These are phyloP conservation scores for Threskiornis aethiopicus DNA, from an alignment of 2,797 vertebrate genomes.

Conservation along the genomic window DNA sequence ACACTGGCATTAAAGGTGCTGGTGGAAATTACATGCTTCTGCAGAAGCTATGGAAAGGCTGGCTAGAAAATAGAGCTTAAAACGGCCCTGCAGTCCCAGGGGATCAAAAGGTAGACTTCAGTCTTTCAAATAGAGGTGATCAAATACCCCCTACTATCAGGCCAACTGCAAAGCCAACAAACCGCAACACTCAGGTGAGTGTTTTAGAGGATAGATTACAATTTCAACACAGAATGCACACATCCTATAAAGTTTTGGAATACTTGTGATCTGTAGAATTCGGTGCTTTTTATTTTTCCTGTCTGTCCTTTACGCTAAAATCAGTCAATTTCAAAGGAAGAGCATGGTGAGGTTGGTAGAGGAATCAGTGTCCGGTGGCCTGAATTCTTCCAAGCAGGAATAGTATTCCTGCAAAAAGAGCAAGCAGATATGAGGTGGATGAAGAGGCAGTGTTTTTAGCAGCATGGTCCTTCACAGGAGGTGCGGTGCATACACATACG, in stretches of 20 bases:
- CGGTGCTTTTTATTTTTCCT: neutral
- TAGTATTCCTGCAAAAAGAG: neutral
- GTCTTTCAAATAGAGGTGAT: neutral
- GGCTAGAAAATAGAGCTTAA: neutral
- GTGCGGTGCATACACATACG: rapidly evolving
- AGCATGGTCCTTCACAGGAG: neutral
- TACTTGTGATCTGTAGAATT: neutral
- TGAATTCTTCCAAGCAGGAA: neutral
- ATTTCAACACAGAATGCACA: neutral
- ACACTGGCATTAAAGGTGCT: neutral
- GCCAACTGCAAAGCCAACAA: neutral
- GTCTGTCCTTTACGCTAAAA: neutral
- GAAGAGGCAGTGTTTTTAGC: neutral
- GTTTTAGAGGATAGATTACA: neutral
- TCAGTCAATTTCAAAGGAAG: neutral
- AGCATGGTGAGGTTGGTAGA: neutral
- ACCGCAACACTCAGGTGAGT: neutral
- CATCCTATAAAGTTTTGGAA: neutral
- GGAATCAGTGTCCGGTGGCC: neutral
- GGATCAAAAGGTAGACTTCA: neutral
- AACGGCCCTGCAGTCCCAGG: neutral
- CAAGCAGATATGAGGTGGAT: neutral
- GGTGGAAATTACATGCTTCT: neutral
- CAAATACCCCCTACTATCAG: neutral
- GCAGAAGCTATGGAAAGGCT: neutral